Evolutionary conservation across 1,140 invertebrate species (phyloP).

Genomic region (Wasmannia auropunctata): DNA sequence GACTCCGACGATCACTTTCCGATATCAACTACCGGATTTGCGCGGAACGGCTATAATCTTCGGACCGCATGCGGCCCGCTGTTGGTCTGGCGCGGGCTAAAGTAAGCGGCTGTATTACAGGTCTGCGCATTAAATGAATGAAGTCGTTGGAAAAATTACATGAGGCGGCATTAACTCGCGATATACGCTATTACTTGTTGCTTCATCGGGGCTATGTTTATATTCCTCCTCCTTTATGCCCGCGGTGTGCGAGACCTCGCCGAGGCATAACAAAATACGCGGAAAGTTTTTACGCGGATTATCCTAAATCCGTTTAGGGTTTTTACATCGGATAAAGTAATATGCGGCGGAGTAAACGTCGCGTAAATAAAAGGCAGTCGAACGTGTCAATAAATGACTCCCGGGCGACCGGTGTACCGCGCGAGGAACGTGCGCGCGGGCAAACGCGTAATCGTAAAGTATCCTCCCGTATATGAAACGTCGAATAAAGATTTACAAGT

Average conservation of each 20-base stretch:
- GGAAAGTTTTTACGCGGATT: not conserved
- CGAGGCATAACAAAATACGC: not conserved
- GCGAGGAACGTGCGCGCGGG: not conserved
- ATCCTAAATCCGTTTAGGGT: not conserved
- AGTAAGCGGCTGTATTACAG: not conserved
- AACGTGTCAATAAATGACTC: conserved; percentile 23
- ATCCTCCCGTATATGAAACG: conserved; percentile 54
- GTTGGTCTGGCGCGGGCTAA: not conserved
- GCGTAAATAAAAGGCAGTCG: conserved; percentile 12
- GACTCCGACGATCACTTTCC: conserved; percentile 19
- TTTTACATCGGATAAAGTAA: not conserved
- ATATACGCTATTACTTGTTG: conserved; percentile 51
- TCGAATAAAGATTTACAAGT: conserved; percentile 65
- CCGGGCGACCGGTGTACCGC: conserved; percentile 4
- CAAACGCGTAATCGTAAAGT: conserved; percentile 61
- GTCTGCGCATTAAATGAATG: conserved; percentile 38
- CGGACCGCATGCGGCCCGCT: not conserved
- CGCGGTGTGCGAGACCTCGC: not conserved
- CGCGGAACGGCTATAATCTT: conserved; percentile 46
- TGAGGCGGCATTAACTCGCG: conserved; percentile 28
- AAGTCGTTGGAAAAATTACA: conserved; percentile 44
- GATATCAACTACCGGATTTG: conserved; percentile 52
- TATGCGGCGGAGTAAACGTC: not conserved
- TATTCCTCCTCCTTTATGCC: conserved; percentile 23
- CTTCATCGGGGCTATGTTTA: conserved; percentile 23